Conservation (phyloP, 2,797 vertebrate genomes). For the Erpetoichthys calabaricus region DNA sequence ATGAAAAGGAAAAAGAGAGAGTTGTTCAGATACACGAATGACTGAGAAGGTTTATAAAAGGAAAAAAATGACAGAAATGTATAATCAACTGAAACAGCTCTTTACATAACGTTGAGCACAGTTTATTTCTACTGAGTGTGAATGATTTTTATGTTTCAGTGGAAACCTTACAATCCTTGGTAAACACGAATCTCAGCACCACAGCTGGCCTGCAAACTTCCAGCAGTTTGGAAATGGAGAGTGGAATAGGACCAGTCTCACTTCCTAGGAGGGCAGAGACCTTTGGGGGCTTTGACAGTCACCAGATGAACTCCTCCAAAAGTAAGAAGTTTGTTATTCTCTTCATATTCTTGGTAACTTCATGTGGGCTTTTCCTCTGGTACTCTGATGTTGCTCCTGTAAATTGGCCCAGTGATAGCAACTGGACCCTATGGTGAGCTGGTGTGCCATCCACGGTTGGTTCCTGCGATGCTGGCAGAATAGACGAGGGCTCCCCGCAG, state of each 20-base stretch:
- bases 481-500: constrained; percentile 19
- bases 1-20: too few species aligned
- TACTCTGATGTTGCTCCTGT: too few species aligned
- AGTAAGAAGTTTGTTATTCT: constrained; percentile 38
- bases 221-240: constrained; percentile 48
- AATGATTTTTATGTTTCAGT: constrained; percentile 47
- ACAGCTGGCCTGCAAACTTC: constrained; percentile 42
- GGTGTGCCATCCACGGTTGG: constrained; percentile 10
- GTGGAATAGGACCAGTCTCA: constrained; percentile 52
- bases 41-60: too few species aligned
- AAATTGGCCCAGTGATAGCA: too few species aligned
- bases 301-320: constrained; percentile 82
- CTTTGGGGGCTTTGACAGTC: constrained; percentile 91
- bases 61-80: too few species aligned
- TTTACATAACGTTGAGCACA: not conserved
- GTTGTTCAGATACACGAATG: too few species aligned
- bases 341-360: not conserved
- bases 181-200: constrained; percentile 69
- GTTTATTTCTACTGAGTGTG: too few species aligned
- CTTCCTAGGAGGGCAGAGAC: constrained; percentile 86
- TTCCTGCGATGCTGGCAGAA: constrained; percentile 6
- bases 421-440: too few species aligned
- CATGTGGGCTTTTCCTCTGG: too few species aligned
- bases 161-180: constrained; percentile 74
- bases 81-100: too few species aligned